Conservation (phyloP, 2,797 vertebrate species). For the Sphenodon punctatus region DNA sequence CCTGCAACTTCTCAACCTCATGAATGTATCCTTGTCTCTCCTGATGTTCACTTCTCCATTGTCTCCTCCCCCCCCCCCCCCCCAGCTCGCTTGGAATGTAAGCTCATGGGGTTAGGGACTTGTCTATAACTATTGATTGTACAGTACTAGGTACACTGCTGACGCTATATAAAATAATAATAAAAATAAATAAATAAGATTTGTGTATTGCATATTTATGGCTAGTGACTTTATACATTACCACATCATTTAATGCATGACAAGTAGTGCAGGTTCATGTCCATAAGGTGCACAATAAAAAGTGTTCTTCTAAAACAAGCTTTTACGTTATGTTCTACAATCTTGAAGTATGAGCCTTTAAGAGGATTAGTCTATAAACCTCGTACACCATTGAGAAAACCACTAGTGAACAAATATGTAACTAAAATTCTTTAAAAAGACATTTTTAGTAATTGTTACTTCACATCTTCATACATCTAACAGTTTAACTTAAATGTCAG, state of each 20-base stretch:
- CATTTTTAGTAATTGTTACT: background rate
- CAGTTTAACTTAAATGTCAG: background rate
- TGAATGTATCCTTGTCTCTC: too few species aligned
- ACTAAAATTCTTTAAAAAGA: background rate
- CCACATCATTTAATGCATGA: background rate
- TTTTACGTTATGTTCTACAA: background rate
- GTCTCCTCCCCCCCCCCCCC: too few species aligned
- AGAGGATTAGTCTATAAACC: background rate
- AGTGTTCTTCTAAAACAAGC: background rate
- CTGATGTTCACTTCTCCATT: too few species aligned
- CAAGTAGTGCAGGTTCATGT: background rate
- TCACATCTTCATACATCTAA: background rate
- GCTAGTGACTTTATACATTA: background rate
- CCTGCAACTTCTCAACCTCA: too few species aligned
- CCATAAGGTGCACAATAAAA: constrained; percentile 4
- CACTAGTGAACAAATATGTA: background rate
- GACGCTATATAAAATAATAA: background rate
- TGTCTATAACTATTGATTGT: too few species aligned
- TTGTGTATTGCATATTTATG: background rate
- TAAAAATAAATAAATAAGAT: background rate
- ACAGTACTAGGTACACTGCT: too few species aligned
- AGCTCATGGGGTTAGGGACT: too few species aligned
- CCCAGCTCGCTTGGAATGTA: too few species aligned
- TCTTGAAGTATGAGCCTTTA: background rate
- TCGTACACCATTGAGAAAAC: background rate